These are phyloP conservation scores for Hydractinia echinata DNA, from an alignment of 30 jellyfish, hydroid and myxozoan species.

Conservation along the genomic window DNA sequence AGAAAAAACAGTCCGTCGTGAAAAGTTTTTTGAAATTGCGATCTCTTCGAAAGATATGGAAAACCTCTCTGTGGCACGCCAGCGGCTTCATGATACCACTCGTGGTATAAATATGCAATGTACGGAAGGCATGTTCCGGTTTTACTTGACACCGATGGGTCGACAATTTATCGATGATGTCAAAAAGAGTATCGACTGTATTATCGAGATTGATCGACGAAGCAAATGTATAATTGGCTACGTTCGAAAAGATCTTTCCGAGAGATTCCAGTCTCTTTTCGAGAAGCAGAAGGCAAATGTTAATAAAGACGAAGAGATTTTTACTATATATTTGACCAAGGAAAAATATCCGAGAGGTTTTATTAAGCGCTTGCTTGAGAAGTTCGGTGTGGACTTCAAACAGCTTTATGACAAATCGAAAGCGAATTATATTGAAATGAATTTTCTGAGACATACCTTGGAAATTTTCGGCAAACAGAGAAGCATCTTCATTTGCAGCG, in stretches of 20 bases:
- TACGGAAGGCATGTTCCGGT: constrained; percentile 9
- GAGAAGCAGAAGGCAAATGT: not conserved
- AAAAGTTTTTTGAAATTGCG: constrained; percentile 1
- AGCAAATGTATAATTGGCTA: not conserved
- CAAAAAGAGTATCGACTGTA: not conserved
- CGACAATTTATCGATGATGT: not conserved
- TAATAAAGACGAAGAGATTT: not conserved
- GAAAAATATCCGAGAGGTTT: constrained; percentile 12
- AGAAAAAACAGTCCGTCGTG: not conserved
- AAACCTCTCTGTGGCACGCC: not conserved
- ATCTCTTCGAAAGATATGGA: constrained; percentile 9
- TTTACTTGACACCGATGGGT: constrained; percentile 20
- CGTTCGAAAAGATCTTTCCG: not conserved
- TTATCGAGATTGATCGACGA: not conserved
- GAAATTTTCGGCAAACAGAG: not conserved
- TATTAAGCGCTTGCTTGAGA: constrained; percentile 16
- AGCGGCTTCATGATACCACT: not conserved
- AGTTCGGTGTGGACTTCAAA: not conserved
- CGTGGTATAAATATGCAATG: not conserved
- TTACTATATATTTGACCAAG: not conserved
- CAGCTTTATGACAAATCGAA: constrained; percentile 7
- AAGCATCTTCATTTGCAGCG: not conserved
- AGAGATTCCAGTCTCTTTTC: not conserved
- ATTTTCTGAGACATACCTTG: constrained; percentile 6
- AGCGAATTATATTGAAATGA: constrained; percentile 1